Conservation (phyloP, 1,140 invertebrate genomes). For the Bombus turneri region DNA sequence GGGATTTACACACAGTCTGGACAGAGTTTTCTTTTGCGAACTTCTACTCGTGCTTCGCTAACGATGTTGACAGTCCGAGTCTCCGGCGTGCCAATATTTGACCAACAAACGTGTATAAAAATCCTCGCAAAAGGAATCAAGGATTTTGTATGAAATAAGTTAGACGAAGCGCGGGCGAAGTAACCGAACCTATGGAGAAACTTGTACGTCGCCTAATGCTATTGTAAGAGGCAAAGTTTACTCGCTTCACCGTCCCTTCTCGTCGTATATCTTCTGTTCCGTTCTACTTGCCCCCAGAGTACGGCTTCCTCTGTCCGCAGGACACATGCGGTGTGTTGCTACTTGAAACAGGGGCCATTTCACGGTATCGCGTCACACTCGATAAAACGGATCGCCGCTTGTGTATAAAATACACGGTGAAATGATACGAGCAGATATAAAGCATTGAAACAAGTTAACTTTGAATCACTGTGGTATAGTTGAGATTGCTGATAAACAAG, state of each 20-base stretch:
- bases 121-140: slow-evolving; percentile 26
- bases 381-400: background rate
- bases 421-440: background rate
- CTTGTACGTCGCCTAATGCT: slow-evolving; percentile 55
- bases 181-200: slow-evolving; percentile 30
- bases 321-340: background rate
- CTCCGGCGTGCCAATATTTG: slow-evolving; percentile 25
- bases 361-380: background rate
- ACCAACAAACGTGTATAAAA: background rate
- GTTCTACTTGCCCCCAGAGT: background rate
- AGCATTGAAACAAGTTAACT: background rate
- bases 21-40: background rate
- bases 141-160: slow-evolving; percentile 24
- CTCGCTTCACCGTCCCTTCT: background rate
- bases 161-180: background rate
- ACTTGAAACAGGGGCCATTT: slow-evolving; percentile 14
- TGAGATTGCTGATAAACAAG: background rate
- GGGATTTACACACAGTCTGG: background rate
- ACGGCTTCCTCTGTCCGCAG: background rate
- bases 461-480: background rate
- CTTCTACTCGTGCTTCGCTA: background rate
- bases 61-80: slow-evolving; percentile 25
- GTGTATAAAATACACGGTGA: background rate
- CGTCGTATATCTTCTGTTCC: background rate
- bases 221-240: slow-evolving; percentile 59